Evolutionary conservation across 1,140 invertebrate genomes (phyloP), one percentile per base, ranked within the genome.

Genomic region (Nasonia giraulti): DNA sequence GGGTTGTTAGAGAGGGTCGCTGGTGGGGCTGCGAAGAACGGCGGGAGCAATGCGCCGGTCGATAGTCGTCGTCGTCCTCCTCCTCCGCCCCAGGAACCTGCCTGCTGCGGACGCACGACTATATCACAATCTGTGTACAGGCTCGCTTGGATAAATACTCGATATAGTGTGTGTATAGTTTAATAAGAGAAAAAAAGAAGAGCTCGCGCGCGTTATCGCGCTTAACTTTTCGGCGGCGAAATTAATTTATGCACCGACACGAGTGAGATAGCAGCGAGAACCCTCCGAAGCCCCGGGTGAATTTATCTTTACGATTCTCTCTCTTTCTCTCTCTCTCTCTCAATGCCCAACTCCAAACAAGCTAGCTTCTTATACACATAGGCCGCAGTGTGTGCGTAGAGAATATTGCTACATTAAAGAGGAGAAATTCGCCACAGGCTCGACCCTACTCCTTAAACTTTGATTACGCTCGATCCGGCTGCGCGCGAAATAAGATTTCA

Each of bases 1-100:
- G 33, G n/a, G 68, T 31, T 37, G 62, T 10, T 37, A 40, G n/a
- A 23, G 44, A 37, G 17, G 69, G 69, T 71, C 20, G 33, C 37
- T 82, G 81, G 81, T 75, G 81, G 80, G 71, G 80, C 17, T 66
- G 40, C 74, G 47, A 76, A 12, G 69, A 33, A 71, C 68, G 71
- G 31, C 73, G 81, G 31, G 81, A 66, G 81, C 81, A 66, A 82
- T 82, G 81, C 73, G 81, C 73, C 50, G 73, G 81, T 82, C 73
- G 81, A 82, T 76, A 82, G 50, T 82, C 71, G n/a, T 82, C 81
- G 40, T 33, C 27, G 33, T 74, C 27, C 14, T 81, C 80, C 31
- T 17, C 33, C 55, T 4, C 37, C 31, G 40, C 50, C 40, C 71
- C 73, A 74, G 62, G 66, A 31, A 31, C 62, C 73, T 40, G n/a